Evolutionary conservation across 2,888 invertebrate genomes (phyloP).

Genomic region (Liposcelis brunnea): DNA sequence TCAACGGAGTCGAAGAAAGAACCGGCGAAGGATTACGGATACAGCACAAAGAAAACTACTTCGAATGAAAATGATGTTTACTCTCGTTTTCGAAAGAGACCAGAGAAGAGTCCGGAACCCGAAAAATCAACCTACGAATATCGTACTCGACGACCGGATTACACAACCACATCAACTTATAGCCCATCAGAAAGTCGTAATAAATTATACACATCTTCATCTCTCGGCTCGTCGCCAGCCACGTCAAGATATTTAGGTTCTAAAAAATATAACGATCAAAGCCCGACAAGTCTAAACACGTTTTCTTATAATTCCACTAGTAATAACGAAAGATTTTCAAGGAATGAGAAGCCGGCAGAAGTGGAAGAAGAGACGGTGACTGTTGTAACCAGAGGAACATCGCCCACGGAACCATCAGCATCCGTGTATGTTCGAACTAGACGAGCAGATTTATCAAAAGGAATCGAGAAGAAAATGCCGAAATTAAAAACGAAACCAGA

Average conservation of each 20-base stretch:
- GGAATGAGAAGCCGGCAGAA: background rate
- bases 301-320: background rate
- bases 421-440: conserved; percentile 41
- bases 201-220: conserved; percentile 6
- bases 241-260: conserved; percentile 1
- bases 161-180: no score
- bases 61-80: no score
- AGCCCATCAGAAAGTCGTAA: background rate
- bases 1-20: no score
- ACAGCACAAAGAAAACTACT: no score
- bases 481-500: conserved; percentile 31
- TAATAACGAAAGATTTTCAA: no score
- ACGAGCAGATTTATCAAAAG: conserved; percentile 54
- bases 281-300: background rate
- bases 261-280: background rate
- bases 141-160: background rate
- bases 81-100: no score
- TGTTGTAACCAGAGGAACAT: conserved; percentile 58
- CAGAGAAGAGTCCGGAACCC: conserved; percentile 3
- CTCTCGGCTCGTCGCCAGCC: conserved; percentile 4
- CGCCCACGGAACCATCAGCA: conserved; percentile 55
- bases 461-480: conserved; percentile 42
- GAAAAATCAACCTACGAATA: conserved; percentile 4
- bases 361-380: conserved; percentile 30
- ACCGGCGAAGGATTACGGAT: no score